Base-by-base conservation (phyloP, 2,797 vertebrate genomes). In the Brachyalestes nurse region DNA sequence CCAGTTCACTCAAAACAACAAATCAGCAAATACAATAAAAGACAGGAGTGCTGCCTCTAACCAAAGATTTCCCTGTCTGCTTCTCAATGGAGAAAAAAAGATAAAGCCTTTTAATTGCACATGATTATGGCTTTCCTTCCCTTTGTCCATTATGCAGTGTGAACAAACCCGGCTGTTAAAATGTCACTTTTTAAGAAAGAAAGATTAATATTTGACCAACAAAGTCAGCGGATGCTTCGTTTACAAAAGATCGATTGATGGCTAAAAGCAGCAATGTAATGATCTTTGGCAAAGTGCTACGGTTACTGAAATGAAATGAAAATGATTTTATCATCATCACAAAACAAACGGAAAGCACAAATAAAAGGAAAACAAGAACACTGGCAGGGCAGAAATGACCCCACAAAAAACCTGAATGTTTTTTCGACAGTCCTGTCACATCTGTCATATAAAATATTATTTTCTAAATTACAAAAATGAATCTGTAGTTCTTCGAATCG, bases 161-260 rank as follows among this genome's bases (percentile, higher is more conserved):
- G 77, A 78, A 81, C 70, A 82, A 74, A 84, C 49, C 42, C 42
- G 49, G 45, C 19, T 49, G 76, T 83, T 83, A 72, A 79, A 28
- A 81, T 81, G 78, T 73, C 75, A 76, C 53, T 79, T 76, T 82
- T 38, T 67, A 78, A 82, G 38, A 83, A 82, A 51, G 72, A 66
- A 78, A 80, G 80, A 84, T 78, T 81, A 82, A 80, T 82, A 85
- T 84, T 66, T 82, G 67, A 60, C 38, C 51, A 66, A 71, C 78
- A 81, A 84, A 84, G 57, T 80, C 67, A 85, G 81, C 77, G 84
- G 82, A 58, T 81, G 80, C 67, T 73, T 84, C 66, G 61, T 81
- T 81, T 86, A 67, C 72, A 78, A 66, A 66, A 84, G 78, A 77
- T 70, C 28, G 40, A 82, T 72, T 47, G 70, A 64, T 81, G 74